Evolutionary conservation across 2,113 vertebrate species (phyloP), one percentile per base, ranked within the genome.

Genomic region (Tychaedon coryphoeus): DNA sequence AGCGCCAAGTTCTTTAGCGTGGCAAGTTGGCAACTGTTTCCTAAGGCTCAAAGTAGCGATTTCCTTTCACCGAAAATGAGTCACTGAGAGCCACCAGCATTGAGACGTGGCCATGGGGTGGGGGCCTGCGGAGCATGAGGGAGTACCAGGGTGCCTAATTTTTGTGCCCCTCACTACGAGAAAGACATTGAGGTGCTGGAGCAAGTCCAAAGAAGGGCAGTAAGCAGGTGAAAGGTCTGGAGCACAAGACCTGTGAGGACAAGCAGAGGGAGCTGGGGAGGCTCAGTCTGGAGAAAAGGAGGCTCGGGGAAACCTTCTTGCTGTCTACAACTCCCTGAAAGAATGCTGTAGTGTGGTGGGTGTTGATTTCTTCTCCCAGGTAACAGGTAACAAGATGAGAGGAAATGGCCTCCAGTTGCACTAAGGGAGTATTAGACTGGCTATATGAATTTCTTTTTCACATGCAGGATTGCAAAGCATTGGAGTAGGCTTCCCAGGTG

Each of bases 71-170:
- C 0, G 6, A 33, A 85, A 88, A 88, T 93, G 70, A 88, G 45
- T 72, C 71, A 31, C 66, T 43, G 36, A 51, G 70, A 91, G 77
- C 64, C 76, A 43, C 65, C 5, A 0, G 36, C 40, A 3, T 4
- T 0, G 2, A 85, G 81, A 57, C 0, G 6, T 2, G 4, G 77
- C 61, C 7, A 0, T 23, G 66, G 1, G 5, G 56, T 12, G 7
- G 14, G 26, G 50, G 7, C 66, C 71, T 40, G 42, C 0, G 0
- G 42, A 29, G 13, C 5, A 13, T 14, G 48, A 15, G 12, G 7
- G 26, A 58, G 57, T 9, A 31, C 10, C 4, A 0, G 3, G 26
- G 19, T 24, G 57, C 26, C 78, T 26, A 2, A 69, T 42, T 61
- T 82, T 36, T 40, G 31, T 47, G 34, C 22, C 8, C 1, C n/a